Conservation (phyloP, 1,140 invertebrate genomes). For the Drosophila persimilis region DNA sequence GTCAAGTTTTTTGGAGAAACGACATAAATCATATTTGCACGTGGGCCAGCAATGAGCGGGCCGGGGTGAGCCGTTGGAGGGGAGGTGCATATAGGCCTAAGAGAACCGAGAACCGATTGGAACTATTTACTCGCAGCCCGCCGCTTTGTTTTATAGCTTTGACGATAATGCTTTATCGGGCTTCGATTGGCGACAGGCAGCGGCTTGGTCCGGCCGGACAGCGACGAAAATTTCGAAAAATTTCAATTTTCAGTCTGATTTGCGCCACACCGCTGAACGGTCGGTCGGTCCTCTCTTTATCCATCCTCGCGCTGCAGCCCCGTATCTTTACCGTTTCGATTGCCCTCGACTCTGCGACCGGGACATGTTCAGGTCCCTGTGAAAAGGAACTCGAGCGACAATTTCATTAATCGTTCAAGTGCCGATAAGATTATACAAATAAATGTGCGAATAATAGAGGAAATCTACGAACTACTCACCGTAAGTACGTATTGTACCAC, state of each 20-base stretch:
- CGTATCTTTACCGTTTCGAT: background rate
- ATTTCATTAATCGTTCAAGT: constrained; percentile 42
- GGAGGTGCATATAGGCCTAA: background rate
- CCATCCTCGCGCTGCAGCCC: background rate
- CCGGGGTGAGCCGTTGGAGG: background rate
- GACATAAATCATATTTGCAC: constrained; percentile 34
- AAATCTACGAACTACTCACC: background rate
- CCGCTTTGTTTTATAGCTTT: constrained; percentile 35
- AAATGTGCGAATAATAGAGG: constrained; percentile 28
- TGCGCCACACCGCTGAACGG: constrained; percentile 56
- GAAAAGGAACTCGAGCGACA: constrained; percentile 29
- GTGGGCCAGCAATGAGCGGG: constrained; percentile 13
- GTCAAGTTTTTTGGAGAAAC: background rate
- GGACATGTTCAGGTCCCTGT: constrained; percentile 11
- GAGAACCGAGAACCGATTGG: constrained; percentile 15
- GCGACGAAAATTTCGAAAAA: constrained; percentile 32
- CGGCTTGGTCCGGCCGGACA: constrained; percentile 15
- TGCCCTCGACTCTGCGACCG: too few relatives aligned
- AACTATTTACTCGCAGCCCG: constrained; percentile 12
- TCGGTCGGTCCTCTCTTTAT: constrained; percentile 16
- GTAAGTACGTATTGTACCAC: too few relatives aligned
- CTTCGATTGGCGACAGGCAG: constrained; percentile 42
- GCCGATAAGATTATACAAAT: constrained; percentile 34
- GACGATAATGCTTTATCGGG: constrained; percentile 61
- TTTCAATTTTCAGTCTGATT: constrained; percentile 59